Evolutionary conservation across 2,113 vertebrate species (phyloP).

Genomic region (Papio anubis): DNA sequence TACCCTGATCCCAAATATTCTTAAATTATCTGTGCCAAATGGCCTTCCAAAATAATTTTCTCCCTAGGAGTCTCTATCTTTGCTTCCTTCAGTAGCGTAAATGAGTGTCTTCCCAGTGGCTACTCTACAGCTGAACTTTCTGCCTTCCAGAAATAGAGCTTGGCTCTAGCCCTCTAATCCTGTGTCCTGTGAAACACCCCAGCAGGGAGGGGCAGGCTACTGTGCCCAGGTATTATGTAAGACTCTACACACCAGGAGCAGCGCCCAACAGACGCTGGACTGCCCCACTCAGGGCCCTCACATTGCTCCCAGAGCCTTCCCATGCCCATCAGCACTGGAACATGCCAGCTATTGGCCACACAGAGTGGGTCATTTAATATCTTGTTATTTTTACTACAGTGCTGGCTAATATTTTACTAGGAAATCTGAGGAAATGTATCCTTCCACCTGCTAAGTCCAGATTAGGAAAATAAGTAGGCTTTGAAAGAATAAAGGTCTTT

Average conservation of each 20-base stretch:
- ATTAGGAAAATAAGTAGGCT: not conserved
- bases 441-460: not conserved
- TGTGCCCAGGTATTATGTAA: not conserved
- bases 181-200: not conserved
- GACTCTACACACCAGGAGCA: rapidly evolving
- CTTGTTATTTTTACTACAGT: conserved; percentile 55
- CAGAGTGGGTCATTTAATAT: conserved; percentile 16
- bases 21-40: not conserved
- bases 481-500: not conserved
- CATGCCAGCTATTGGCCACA: not conserved
- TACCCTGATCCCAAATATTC: not conserved
- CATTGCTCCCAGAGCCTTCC: not conserved
- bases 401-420: conserved; percentile 23
- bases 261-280: rapidly evolving
- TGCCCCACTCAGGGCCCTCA: not conserved
- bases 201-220: not conserved
- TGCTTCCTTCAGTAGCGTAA: not conserved
- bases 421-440: not conserved
- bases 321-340: rapidly evolving
- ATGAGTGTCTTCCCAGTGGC: not conserved
- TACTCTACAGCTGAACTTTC: conserved; percentile 58
- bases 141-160: conserved; percentile 72
- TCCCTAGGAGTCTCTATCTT: not conserved
- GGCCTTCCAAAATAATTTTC: conserved; percentile 36
- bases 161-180: not conserved